Base-by-base conservation (phyloP, 2,888 invertebrate species). In the Buathra laborator region DNA sequence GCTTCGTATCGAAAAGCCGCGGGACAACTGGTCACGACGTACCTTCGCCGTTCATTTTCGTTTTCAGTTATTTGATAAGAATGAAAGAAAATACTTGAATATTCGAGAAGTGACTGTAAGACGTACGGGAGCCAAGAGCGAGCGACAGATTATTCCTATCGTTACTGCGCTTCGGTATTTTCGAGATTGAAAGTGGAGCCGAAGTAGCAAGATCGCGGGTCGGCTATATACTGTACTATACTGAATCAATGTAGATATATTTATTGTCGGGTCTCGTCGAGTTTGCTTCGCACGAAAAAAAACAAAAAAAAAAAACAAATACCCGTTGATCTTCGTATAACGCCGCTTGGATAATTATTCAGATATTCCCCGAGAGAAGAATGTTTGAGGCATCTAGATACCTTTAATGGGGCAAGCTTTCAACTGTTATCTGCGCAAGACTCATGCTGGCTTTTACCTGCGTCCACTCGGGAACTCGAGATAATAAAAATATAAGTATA, bases 371-470 rank as follows among this genome's bases (percentile, higher is more conserved):
- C 19, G 14, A 16, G 89, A 90, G 90, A 90, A 91, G 90, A 92
- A 91, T 90, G 91, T 92, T 89, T n/a, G 84, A 89, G 89, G 87
- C 92, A 92, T 93, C 92, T 90, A 92, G 92, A 92, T 92, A 91
- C 90, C 90, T 91, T 93, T 93, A 92, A 93, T 93, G 93, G 93
- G 90, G 92, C 92, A 93, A 92, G 92, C 93, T 92, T 93, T 93
- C 93, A 93, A 88, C 90, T 88, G 91, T 92, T 93, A 93, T 93
- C 93, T 91, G 89, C 87, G 88, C 89, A 89, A 90, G 91, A 89
- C 89, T 90, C 90, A 89, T 89, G 90, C 90, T 88, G 90, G 91
- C 92, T 89, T 92, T 92, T 92, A 92, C 91, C 89, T 85, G 83
- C 90, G 87, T 86, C 89, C 89, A 66, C 81, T 81, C 67, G 67